Percentiles rank a stretch among this genome's conserved stretches.
Evolutionary conservation across 2,888 invertebrate genomes (phyloP).

Genomic region (Scaptomyza flava): DNA sequence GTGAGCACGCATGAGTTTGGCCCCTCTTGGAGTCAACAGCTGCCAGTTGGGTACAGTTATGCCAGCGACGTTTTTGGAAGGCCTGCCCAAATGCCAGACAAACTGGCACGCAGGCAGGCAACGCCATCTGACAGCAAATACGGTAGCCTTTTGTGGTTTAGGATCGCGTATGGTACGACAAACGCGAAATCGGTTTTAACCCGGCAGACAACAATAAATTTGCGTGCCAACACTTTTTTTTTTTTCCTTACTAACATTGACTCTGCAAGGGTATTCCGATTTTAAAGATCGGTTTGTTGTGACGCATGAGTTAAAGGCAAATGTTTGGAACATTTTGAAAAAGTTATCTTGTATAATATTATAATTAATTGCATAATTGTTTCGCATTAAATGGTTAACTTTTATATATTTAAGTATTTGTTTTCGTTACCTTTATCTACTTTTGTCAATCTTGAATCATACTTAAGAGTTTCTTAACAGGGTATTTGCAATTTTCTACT

Average conservation of each 20-base stretch:
- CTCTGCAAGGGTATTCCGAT: constrained; percentile 29
- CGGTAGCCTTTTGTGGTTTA: constrained; percentile 75
- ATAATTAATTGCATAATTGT: no score
- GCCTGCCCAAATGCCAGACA: constrained; percentile 74
- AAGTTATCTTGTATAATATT: no score
- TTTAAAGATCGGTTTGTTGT: neutral
- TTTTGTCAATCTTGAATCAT: no score
- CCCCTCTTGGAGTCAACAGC: constrained; percentile 33
- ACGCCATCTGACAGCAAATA: constrained; percentile 63
- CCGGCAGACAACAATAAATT: constrained; percentile 76
- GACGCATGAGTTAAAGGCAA: neutral
- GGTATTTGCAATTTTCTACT: no score
- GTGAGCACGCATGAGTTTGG: constrained; percentile 64
- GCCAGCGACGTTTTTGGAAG: constrained; percentile 77
- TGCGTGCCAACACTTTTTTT: constrained; percentile 78
- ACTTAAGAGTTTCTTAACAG: no score
- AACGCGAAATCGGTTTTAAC: constrained; percentile 47
- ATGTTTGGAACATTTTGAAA: no score
- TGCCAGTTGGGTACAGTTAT: constrained; percentile 70
- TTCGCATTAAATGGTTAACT: no score
- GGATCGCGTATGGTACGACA: constrained; percentile 31
- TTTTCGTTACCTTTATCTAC: no score
- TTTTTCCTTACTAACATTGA: neutral
- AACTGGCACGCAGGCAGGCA: constrained; percentile 76
- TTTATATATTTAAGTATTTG: no score